Base-by-base conservation (phyloP, 2,113 vertebrate species). In the Albula glossodonta region DNA sequence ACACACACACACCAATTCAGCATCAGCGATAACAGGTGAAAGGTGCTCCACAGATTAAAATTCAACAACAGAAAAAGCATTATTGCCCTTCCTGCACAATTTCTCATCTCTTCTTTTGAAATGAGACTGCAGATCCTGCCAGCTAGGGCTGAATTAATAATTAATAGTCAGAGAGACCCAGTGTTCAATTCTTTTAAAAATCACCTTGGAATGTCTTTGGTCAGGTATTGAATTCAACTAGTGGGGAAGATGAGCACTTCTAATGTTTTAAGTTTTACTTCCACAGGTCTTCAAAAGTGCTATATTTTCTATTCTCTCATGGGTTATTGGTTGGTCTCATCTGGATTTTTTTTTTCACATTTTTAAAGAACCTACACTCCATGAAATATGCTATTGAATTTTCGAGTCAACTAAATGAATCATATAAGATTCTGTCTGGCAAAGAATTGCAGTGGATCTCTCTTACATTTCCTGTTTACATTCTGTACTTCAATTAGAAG, bases 161-260 rank as follows among this genome's bases (percentile, higher is more conserved):
- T 81, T 51, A 56, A 81, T 53, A 81, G 80, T 56, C 22, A 25
- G 19, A 53, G 22, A 25, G 19, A 56, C 50, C 80, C 48, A 53
- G 5, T 56, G 22, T 81, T 53, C 51, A 81, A 19, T 81, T 81
- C 22, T 25, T 81, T 81, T 79, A 79, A 49, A 25, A 51, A 56
- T 51, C 78, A 81, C 80, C 50, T 56, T 81, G 80, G 80, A 56
- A 31, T 53, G 51, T n/a, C 80, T 81, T 56, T 51, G 51, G 51
- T 22, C 19, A 81, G 50, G 11, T 83, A 31, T 60, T 60, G 78
- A 79, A 79, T 79, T 49, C 41, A 82, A 82, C 52, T 53, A 56
- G 80, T 82, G 51, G 51, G 13, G 56, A 82, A 56, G 31, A 13
- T 49, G 78, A 79, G 13, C 17, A 17, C 2, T 74, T n/a, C 31